phyloP scores from a whole-genome alignment of 2,888 invertebrate species.

The Idaea dimidiata region DNA sequence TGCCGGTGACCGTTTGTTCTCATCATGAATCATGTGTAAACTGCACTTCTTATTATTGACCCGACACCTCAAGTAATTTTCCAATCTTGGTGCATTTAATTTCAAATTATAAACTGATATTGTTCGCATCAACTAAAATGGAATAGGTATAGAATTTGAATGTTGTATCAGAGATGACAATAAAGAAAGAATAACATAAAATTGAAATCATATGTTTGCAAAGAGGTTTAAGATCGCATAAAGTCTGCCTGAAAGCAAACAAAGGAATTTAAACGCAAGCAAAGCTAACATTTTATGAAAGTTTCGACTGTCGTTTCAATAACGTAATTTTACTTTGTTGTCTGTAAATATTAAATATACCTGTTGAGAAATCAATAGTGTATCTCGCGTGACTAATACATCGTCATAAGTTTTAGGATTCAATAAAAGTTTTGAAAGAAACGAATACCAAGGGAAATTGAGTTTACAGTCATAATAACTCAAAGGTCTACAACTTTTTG shows the following conservation, averaged over 20 bases:
- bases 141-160: not conserved
- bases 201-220: not conserved
- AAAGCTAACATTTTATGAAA: not conserved
- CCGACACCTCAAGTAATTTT: constrained; percentile 36
- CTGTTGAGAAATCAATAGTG: not conserved
- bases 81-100: constrained; percentile 25
- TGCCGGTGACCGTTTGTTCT: constrained; percentile 33
- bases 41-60: constrained; percentile 23
- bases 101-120: no score
- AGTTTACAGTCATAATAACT: constrained; percentile 7
- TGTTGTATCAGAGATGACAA: not conserved
- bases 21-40: constrained; percentile 46
- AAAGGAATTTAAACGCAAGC: not conserved
- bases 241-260: not conserved
- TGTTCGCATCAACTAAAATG: not conserved
- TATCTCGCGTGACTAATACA: constrained; percentile 3
- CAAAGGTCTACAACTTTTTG: not conserved
- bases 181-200: not conserved
- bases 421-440: not conserved
- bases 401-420: constrained; percentile 6
- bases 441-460: not conserved
- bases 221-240: not conserved
- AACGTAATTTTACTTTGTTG: no score
- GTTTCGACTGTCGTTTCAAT: no score
- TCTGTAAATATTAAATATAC: constrained; percentile 6